Evolutionary conservation across 2,113 vertebrate genomes (phyloP).

Genomic region (Notiomystis cincta): DNA sequence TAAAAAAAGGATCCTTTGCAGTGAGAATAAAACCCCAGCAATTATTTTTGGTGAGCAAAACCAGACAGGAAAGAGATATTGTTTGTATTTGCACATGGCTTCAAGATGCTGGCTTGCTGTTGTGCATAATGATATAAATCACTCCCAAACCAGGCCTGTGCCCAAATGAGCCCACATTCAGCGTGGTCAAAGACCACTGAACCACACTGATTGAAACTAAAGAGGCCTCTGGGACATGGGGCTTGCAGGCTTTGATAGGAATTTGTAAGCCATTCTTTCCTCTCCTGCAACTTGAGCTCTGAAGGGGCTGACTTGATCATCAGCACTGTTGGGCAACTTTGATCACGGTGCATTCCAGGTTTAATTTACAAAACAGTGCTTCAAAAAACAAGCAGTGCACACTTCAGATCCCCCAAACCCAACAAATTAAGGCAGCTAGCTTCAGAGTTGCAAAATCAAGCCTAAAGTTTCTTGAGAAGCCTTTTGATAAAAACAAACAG

Average conservation of each 20-base stretch:
- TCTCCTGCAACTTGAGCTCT: neutral
- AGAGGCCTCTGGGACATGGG: neutral
- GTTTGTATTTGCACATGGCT: constrained; percentile 5
- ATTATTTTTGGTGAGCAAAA: neutral
- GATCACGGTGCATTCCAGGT: neutral
- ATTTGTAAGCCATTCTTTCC: neutral
- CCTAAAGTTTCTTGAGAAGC: neutral
- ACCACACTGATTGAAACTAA: constrained; percentile 1
- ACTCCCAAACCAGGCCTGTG: neutral
- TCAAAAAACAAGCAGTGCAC: neutral
- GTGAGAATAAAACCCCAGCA: neutral
- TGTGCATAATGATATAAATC: neutral
- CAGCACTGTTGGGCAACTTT: neutral
- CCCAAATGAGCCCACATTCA: neutral
- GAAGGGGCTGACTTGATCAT: neutral
- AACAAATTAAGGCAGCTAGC: neutral
- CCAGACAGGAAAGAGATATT: neutral
- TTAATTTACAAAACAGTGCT: neutral
- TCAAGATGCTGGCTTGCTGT: constrained; percentile 37
- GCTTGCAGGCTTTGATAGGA: neutral
- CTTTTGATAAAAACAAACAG: neutral
- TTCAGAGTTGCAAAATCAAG: neutral
- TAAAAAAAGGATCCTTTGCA: neutral
- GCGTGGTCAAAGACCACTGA: neutral
- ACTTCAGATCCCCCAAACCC: neutral